These are phyloP conservation scores for Acrobasis consociella DNA, from an alignment of 2,888 invertebrate species.

Conservation along the genomic window DNA sequence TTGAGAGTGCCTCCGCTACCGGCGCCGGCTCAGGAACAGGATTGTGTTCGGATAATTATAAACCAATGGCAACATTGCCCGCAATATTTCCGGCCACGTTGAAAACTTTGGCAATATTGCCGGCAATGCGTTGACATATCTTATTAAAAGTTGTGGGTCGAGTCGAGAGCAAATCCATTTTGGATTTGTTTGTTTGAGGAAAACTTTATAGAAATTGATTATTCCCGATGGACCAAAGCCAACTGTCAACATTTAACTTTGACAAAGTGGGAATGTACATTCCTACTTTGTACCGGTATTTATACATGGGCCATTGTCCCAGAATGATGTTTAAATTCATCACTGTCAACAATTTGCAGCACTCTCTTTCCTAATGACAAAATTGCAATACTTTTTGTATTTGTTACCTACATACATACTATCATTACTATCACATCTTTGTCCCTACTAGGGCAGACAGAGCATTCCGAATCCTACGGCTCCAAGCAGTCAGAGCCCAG, in stretches of 20 bases:
- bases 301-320: neutral
- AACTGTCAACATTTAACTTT: neutral
- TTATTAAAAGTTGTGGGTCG: neutral
- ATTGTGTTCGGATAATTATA: neutral
- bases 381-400: too few species aligned
- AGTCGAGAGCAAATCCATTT: neutral
- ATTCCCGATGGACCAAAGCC: neutral
- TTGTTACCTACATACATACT: too few species aligned
- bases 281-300: too few species aligned
- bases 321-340: too few species aligned
- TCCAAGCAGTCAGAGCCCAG: too few species aligned
- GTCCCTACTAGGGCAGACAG: too few species aligned
- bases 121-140: neutral
- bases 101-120: neutral
- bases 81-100: neutral
- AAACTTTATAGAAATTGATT: conserved; percentile 11
- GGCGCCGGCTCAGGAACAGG: too few species aligned
- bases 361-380: too few species aligned
- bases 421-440: too few species aligned
- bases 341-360: too few species aligned
- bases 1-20: too few species aligned
- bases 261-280: neutral
- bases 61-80: neutral
- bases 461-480: too few species aligned
- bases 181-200: neutral